Evolutionary conservation across 2,888 invertebrate species (phyloP).

Genomic region (Tenthredo scrophulariae): DNA sequence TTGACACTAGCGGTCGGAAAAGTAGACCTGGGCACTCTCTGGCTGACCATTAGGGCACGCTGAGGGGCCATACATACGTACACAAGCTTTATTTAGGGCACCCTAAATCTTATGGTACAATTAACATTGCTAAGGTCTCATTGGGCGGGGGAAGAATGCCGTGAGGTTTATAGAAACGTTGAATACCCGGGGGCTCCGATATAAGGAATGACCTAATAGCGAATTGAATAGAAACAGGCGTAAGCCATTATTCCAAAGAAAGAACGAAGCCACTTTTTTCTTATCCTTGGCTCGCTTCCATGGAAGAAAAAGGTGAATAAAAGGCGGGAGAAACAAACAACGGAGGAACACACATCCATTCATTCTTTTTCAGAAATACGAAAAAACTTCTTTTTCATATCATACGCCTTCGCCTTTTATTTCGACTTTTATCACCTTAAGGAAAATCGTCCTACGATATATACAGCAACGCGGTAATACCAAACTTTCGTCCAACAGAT

Average conservation of each 20-base stretch:
- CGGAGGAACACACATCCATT: background rate
- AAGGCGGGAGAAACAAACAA: conserved; percentile 38
- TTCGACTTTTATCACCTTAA: background rate
- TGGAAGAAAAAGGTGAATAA: conserved; percentile 3
- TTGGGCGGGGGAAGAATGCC: conserved; percentile 29
- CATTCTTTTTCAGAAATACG: conserved; percentile 13
- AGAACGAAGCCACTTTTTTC: conserved; percentile 18
- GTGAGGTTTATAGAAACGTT: conserved; percentile 37
- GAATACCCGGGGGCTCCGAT: conserved; percentile 35
- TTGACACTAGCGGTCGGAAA: conserved; percentile 54
- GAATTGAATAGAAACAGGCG: conserved; percentile 50
- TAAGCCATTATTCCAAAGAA: conserved; percentile 29
- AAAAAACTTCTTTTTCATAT: background rate
- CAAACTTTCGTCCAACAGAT: background rate
- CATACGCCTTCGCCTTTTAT: background rate
- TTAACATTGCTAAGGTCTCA: conserved; percentile 55
- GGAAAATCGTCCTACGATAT: background rate
- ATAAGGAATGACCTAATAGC: conserved; percentile 29
- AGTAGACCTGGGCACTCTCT: conserved; percentile 44
- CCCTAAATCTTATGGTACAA: conserved; percentile 55
- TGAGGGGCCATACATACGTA: conserved; percentile 10
- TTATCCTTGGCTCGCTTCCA: background rate
- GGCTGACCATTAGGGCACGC: conserved; percentile 53
- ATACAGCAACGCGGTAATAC: background rate
- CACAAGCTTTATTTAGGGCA: conserved; percentile 52